A percentile compares a stretch with the other conserved stretches of the same genome.
Evolutionary conservation across 2,113 vertebrate species (phyloP).

Genomic region (Sardina pilchardus): DNA sequence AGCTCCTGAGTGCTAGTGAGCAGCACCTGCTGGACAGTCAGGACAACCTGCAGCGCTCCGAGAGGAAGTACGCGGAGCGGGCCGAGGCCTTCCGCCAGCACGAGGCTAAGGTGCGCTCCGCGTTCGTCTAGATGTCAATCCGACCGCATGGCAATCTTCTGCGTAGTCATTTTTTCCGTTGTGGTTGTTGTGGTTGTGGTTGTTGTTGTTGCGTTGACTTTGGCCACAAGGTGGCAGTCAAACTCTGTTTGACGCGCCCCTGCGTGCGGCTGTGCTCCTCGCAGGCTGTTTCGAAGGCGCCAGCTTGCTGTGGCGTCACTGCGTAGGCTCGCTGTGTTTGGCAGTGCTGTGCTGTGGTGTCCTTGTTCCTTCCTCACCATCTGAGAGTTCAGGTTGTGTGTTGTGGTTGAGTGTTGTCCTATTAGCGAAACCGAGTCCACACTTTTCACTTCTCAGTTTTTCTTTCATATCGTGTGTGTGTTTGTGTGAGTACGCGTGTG

Average conservation of each 20-base stretch:
- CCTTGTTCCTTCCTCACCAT: not conserved
- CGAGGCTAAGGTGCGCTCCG: conserved; percentile 75
- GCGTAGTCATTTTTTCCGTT: not conserved
- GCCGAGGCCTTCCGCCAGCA: conserved; percentile 72
- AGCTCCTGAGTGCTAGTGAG: conserved; percentile 69
- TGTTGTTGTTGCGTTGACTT: not conserved
- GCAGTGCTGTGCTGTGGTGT: not conserved
- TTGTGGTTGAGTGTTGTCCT: not conserved
- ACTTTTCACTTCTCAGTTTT: not conserved
- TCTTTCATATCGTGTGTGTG: not conserved
- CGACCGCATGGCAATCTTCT: not conserved
- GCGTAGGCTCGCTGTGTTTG: not conserved
- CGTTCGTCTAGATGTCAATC: not conserved
- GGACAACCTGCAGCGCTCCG: conserved; percentile 65
- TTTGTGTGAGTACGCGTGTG: not conserved
- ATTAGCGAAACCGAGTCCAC: not conserved
- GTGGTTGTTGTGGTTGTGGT: too few relatives aligned
- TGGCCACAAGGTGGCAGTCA: conserved; percentile 5
- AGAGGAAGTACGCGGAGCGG: conserved; percentile 67
- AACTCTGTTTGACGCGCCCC: not conserved
- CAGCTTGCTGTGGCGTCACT: not conserved
- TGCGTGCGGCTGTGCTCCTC: not conserved
- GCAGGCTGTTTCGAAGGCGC: not conserved
- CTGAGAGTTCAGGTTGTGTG: not conserved
- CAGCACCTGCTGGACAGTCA: conserved; percentile 69